Percentiles rank a stretch among this genome's conserved stretches.
Evolutionary conservation across 2,888 invertebrate species (phyloP).

Genomic region (Poecilus cupreus): DNA sequence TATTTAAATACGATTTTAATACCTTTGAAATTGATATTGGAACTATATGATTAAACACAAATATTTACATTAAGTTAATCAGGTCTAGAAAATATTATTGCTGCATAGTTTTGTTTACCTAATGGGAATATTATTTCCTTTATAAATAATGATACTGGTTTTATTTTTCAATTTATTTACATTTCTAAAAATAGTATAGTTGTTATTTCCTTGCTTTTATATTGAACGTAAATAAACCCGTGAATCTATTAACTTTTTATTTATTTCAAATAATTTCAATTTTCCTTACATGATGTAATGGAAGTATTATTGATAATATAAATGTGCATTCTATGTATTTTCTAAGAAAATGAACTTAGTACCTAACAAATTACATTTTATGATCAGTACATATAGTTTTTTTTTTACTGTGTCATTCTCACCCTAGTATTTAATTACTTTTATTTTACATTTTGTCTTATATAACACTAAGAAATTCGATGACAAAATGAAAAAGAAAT

Average conservation of each 20-base stretch:
- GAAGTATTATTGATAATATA: too few species aligned
- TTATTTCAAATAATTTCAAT: too few species aligned
- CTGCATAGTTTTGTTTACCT: neutral
- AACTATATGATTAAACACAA: slow-evolving; percentile 20
- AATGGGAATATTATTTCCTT: neutral
- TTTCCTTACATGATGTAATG: too few species aligned
- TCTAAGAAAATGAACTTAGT: too few species aligned
- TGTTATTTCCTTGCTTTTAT: neutral
- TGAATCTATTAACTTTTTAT: neutral
- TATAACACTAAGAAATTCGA: too few species aligned
- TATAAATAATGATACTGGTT: neutral
- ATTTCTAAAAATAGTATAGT: neutral
- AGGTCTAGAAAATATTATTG: neutral
- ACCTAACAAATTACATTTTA: too few species aligned
- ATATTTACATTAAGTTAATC: neutral
- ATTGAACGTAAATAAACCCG: neutral
- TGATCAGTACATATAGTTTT: too few species aligned
- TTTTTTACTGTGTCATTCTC: too few species aligned
- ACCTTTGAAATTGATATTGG: neutral
- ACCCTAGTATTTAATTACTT: too few species aligned
- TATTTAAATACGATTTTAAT: neutral
- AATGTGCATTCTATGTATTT: too few species aligned
- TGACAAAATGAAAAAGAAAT: too few species aligned
- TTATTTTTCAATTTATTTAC: slow-evolving; percentile 9
- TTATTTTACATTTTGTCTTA: too few species aligned